phyloP scores from a whole-genome alignment of 1,140 invertebrate genomes.

The Onthophagus taurus region DNA sequence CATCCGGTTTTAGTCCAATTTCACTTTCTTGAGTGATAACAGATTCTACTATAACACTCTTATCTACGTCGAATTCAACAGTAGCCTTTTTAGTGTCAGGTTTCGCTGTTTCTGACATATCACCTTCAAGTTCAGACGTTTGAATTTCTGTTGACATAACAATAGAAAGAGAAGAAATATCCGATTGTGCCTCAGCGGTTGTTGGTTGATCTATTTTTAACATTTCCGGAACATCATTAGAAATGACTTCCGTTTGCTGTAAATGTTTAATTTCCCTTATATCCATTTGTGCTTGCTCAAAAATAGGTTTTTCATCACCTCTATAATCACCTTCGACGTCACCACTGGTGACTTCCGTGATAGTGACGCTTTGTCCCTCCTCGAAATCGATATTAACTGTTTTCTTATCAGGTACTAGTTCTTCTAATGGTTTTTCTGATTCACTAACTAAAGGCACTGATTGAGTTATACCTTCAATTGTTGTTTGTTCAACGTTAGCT shows the following conservation, averaged over 20 bases:
- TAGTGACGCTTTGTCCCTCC: constrained; percentile 36
- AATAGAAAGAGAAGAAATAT: constrained; percentile 24
- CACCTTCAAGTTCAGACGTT: constrained; percentile 31
- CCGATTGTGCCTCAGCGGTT: constrained; percentile 19
- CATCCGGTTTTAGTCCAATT: constrained; percentile 21
- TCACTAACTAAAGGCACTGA: constrained; percentile 31
- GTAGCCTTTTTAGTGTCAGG: constrained; percentile 22
- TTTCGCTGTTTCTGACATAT: constrained; percentile 3
- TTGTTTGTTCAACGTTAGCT: constrained; percentile 33
- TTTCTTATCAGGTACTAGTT: constrained; percentile 29
- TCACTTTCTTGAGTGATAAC: constrained; percentile 30
- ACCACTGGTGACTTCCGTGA: constrained; percentile 34
- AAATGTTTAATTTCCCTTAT: constrained; percentile 21
- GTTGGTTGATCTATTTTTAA: constrained; percentile 18
- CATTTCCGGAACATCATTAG: constrained; percentile 20
- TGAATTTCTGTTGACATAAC: constrained; percentile 28
- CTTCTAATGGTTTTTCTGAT: constrained; percentile 29
- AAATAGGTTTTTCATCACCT: constrained; percentile 12
- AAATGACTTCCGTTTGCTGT: constrained; percentile 22
- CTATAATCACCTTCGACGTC: constrained; percentile 36
- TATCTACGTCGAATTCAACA: constrained; percentile 26
- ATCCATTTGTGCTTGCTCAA: constrained; percentile 19
- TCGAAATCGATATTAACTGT: constrained; percentile 37
- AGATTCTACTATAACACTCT: constrained; percentile 28
- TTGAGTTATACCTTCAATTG: constrained; percentile 31